Base-by-base conservation (phyloP, 2,113 vertebrate species). In the Anser brachyrhynchus region DNA sequence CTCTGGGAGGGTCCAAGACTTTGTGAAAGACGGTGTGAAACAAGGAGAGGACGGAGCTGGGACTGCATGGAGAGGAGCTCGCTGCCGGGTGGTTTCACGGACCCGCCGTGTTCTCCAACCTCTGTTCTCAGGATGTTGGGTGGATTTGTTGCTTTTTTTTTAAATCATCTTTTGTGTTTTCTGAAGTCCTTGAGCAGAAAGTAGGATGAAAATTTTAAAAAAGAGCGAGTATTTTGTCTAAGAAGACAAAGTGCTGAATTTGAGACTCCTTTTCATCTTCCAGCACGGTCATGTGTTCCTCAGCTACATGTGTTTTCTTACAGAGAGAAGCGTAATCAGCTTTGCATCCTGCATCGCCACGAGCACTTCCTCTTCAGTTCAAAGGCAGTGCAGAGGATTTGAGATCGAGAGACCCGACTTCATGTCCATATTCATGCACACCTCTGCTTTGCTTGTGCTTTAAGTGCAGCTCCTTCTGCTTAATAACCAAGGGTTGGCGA, bases 301-400 rank as follows among this genome's bases (percentile, higher is more conserved):
- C 84, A 70, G 84, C 61, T 85, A 54, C 80, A 82, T 64, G 35
- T 87, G 93, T 92, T 93, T 93, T 94, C 39, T 75, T 87, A 75
- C 16, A 59, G 75, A 89, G 85, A 75, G 78, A 78, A 89, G 77
- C 37, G 35, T 35, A 87, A 92, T 82, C 90, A 79, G 77, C 89
- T 92, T 96, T 93, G 93, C 67, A 94, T 96, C 93, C 96, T 89
- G 89, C 87, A 93, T 95, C 58, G 95, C 93, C 93, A 92, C 5
- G 3, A 96, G 95, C 95, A 94, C 44, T 96, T 96, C 96, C 96
- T 93, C 93, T 72, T 93, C 89, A 92, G 96, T 96, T 97, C 96
- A 96, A 96, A 97, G 93, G 95, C 61, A 0, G 37, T 6, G 59
- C 69, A 46, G 90, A 66, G 77, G 92, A 82, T 71, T 46, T 0